Base-by-base conservation (phyloP, 2,797 vertebrate genomes). In the Rhyacichthys aspro region DNA sequence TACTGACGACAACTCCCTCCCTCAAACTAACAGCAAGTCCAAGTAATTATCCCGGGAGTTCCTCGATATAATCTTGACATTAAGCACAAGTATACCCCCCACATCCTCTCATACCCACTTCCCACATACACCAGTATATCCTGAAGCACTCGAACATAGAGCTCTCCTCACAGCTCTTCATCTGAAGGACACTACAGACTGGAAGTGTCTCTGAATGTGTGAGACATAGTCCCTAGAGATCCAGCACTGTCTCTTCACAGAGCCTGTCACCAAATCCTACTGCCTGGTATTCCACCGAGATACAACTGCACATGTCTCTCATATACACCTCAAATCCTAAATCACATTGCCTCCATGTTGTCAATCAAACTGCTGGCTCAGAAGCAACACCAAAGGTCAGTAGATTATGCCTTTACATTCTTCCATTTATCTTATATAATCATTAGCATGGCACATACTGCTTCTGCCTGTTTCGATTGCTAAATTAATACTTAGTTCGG, bases 161-260 rank as follows among this genome's bases (percentile, higher is more conserved):
- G 75, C 47, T 23, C 56, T 60, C 49, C 70, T 68, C 44, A 62
- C 74, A 79, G 71, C 72, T 72, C 71, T 83, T 77, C 65, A 72
- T 87, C 78, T 82, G 86, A 88, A 88, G 87, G 87, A 88, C 86
- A 80, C 63, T 72, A 76, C 71, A 82, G 64, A 75, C 78, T 81
- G 66, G 55, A 79, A 86, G 78, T 78, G 86, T 89, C 81, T 88
- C 87, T 86, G 57, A 72, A 83, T 76, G 86, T 83, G 84, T 72
- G 85, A 90, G 84, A 90, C 85, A 68, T 55, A 56, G 74, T 89
- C 87, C 86, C 88, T 71, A 58, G 86, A 89, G 50, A 37, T 19
- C 4, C 36, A 12, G 88, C 70, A 15, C 59, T 32, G 78, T 79
- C 83, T 65, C 67, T 72, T 84, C 79, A 67, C 67, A 69, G 57